These are phyloP conservation scores for Conus ventricosus DNA, from an alignment of 1,140 invertebrate genomes.

Conservation along the genomic window DNA sequence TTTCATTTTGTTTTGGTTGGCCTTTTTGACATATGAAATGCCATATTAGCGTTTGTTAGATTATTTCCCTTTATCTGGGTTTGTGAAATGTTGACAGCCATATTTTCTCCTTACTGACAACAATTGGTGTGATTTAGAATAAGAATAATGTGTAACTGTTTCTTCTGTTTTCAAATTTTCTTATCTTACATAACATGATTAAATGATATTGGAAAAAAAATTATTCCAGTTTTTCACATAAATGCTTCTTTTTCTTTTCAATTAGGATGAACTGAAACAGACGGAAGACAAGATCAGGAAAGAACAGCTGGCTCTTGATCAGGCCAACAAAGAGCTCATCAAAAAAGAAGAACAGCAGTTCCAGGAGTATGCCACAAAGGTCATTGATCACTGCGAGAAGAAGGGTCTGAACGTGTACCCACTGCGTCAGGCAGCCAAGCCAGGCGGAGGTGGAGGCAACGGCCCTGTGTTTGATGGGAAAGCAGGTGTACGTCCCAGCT, in stretches of 20 bases:
- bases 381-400: slow-evolving; percentile 72
- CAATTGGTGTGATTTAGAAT: too few relatives aligned
- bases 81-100: too few relatives aligned
- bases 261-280: slow-evolving; percentile 51
- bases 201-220: too few relatives aligned
- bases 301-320: slow-evolving; percentile 62
- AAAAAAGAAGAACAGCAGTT: slow-evolving; percentile 72
- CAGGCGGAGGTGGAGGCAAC: slow-evolving; percentile 67
- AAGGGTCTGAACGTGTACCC: slow-evolving; percentile 72
- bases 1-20: too few relatives aligned
- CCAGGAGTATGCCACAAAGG: slow-evolving; percentile 72
- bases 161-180: too few relatives aligned
- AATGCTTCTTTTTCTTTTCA: neutral
- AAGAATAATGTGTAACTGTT: too few relatives aligned
- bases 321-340: slow-evolving; percentile 65
- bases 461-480: slow-evolving; percentile 70
- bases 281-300: slow-evolving; percentile 52
- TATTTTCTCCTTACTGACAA: too few relatives aligned
- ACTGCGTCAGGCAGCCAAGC: slow-evolving; percentile 67
- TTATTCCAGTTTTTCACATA: too few relatives aligned
- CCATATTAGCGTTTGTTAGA: too few relatives aligned
- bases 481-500: slow-evolving; percentile 71
- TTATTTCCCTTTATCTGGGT: too few relatives aligned
- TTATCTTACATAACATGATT: too few relatives aligned
- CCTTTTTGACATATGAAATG: too few relatives aligned